Conservation (phyloP, 2,113 vertebrate species). For the Oxyura jamaicensis region DNA sequence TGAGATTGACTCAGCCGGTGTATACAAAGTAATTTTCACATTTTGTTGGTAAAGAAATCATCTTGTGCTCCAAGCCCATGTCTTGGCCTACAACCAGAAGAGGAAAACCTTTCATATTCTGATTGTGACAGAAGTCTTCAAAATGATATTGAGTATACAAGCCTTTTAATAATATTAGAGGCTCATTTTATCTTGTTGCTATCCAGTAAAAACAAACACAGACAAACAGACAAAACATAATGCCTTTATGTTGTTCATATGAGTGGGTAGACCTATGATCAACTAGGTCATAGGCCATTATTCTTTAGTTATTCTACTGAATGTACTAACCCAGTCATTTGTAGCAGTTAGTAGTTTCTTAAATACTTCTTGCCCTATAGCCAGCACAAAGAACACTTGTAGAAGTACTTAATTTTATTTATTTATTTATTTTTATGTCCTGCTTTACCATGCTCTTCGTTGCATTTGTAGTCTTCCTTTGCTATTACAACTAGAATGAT, state of each 20-base stretch:
- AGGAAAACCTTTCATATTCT: background rate
- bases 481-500: background rate
- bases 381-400: background rate
- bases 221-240: background rate
- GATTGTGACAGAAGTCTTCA: background rate
- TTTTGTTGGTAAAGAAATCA: background rate
- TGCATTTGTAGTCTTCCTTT: background rate
- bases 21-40: background rate
- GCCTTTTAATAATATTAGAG: background rate
- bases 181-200: background rate
- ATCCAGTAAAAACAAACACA: background rate
- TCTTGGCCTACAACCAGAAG: background rate
- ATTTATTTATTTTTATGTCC: too few relatives aligned
- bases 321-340: background rate
- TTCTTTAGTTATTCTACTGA: background rate
- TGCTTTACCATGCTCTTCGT: background rate
- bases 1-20: background rate
- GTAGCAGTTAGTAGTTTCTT: background rate
- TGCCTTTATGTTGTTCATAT: background rate
- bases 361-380: background rate
- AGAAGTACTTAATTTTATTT: background rate
- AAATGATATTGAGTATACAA: accelerated
- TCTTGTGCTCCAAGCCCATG: background rate
- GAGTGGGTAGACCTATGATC: background rate
- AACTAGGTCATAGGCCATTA: background rate